Evolutionary conservation across 2,797 vertebrate genomes (phyloP).

Genomic region (Scolopax rusticola): DNA sequence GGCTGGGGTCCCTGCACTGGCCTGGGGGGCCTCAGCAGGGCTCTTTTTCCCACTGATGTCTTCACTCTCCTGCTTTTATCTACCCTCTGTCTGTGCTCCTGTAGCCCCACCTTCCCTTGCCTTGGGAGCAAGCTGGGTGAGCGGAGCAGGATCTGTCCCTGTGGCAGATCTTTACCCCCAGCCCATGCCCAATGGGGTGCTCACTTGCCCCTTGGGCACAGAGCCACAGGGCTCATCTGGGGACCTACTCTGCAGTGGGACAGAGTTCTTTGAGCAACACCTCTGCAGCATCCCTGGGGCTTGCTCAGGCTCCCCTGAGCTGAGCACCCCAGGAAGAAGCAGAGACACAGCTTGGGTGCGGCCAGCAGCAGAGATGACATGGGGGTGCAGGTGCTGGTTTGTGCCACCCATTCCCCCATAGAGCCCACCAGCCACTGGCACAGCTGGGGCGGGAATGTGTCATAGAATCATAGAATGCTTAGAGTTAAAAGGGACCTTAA

Average conservation of each 20-base stretch:
- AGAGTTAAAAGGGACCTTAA: neutral
- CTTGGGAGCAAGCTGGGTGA: neutral
- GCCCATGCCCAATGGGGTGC: neutral
- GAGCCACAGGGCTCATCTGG: no score
- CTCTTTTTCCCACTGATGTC: neutral
- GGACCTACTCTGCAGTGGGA: neutral
- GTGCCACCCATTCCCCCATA: rapidly evolving
- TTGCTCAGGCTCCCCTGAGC: neutral
- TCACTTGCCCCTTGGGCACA: neutral
- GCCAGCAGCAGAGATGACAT: neutral
- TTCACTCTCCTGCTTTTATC: neutral
- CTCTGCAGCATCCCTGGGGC: neutral
- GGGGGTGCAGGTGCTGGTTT: neutral
- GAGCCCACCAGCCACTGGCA: neutral
- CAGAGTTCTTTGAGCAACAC: neutral
- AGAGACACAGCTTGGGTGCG: neutral
- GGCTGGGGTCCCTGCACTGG: neutral
- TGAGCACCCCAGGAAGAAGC: neutral
- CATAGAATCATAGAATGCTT: neutral
- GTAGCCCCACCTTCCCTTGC: neutral
- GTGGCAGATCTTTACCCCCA: neutral
- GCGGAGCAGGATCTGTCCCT: neutral
- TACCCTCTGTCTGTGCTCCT: neutral
- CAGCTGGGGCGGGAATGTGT: neutral
- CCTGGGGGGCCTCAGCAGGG: neutral